Conservation (phyloP, 2,888 invertebrate species). For the Petrolisthes manimaculis region DNA sequence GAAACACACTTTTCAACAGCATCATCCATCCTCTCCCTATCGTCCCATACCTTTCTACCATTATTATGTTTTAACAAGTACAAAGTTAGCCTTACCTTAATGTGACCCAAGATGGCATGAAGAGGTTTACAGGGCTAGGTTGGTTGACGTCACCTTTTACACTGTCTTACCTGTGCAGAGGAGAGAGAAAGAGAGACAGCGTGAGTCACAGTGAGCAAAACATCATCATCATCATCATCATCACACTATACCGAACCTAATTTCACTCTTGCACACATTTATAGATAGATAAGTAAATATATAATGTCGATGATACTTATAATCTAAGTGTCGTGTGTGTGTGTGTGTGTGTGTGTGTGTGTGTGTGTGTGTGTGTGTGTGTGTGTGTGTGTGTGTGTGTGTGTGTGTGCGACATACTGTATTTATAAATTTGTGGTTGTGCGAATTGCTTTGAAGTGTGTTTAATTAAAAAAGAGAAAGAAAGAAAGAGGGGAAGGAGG, state of each 20-base stretch:
- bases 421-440: too few relatives aligned
- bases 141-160: neutral
- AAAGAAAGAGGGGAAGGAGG: too few relatives aligned
- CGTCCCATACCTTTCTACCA: neutral
- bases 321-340: neutral
- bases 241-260: too few relatives aligned
- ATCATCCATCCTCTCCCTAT: neutral
- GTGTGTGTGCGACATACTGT: neutral
- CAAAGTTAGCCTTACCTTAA: neutral
- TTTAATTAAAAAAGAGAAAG: too few relatives aligned
- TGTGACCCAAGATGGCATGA: neutral
- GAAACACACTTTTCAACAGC: neutral
- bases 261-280: too few relatives aligned
- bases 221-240: too few relatives aligned
- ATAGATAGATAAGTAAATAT: neutral
- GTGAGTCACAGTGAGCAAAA: neutral
- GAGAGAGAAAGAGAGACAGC: neutral
- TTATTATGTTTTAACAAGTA: neutral
- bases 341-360: neutral
- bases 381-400: slow-evolving; percentile 6
- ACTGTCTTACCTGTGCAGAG: neutral
- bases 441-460: too few relatives aligned
- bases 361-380: slow-evolving; percentile 8
- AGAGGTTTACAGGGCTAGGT: neutral
- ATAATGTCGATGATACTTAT: neutral